A percentile compares a stretch with the other conserved stretches of the same genome.
phyloP scores from a whole-genome alignment of 2,888 invertebrate species.

The Rhaphigaster nebulosa region DNA sequence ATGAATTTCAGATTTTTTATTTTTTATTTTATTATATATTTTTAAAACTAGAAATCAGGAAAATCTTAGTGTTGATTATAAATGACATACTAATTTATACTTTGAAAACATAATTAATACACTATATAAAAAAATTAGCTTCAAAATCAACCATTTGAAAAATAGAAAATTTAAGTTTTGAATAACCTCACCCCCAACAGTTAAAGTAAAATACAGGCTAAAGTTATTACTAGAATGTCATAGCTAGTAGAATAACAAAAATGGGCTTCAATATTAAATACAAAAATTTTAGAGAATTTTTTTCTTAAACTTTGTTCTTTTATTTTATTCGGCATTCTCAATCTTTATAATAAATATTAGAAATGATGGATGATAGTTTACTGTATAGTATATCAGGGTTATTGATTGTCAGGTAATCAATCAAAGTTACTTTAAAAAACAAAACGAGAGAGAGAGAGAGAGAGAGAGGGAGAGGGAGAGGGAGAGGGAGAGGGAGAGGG shows the following conservation, averaged over 20 bases:
- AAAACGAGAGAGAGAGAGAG: no score
- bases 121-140: no score
- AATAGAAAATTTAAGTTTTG: neutral
- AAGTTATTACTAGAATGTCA: neutral
- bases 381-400: neutral
- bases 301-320: no score
- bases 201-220: neutral
- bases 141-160: no score
- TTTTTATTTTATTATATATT: no score
- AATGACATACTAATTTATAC: no score
- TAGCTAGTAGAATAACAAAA: conserved; percentile 7
- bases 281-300: neutral
- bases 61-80: no score
- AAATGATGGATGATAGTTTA: neutral
- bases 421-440: neutral
- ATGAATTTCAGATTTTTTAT: no score
- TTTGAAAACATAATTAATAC: no score
- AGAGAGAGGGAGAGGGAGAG: no score
- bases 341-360: neutral
- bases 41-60: no score
- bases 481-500: no score
- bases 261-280: neutral
- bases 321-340: neutral
- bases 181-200: neutral
- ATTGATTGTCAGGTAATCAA: neutral